Evolutionary conservation across 1,140 invertebrate genomes (phyloP).

Genomic region (Zelostemma sp.): DNA sequence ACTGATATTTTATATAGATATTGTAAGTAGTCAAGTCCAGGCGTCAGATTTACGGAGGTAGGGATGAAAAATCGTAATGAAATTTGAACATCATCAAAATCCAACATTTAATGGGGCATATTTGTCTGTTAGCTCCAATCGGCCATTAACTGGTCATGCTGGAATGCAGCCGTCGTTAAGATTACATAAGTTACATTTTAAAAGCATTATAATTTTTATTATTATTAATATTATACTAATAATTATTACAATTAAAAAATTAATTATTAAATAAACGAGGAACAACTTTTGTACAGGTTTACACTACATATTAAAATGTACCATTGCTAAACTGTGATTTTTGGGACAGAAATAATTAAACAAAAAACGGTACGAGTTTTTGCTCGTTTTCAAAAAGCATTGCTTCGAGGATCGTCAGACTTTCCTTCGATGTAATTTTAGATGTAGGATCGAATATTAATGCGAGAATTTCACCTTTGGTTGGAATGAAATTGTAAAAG

Average conservation of each 20-base stretch:
- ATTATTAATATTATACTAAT: conserved; percentile 22
- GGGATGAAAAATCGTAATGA: conserved; percentile 12
- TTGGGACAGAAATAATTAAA: conserved; percentile 55
- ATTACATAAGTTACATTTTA: conserved; percentile 70
- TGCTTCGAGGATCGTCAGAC: conserved; percentile 6
- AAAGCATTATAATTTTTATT: conserved; percentile 66
- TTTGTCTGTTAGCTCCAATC: conserved; percentile 72
- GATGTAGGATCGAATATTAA: background rate
- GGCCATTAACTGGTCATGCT: conserved; percentile 68
- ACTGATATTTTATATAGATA: too few species aligned
- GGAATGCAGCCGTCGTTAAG: conserved; percentile 70
- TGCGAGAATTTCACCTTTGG: background rate
- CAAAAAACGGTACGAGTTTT: conserved; percentile 18
- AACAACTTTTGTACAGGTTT: conserved; percentile 70
- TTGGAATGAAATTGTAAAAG: background rate
- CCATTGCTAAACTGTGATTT: conserved; percentile 59
- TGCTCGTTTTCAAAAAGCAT: conserved; percentile 19
- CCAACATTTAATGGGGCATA: conserved; percentile 66
- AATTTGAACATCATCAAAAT: conserved; percentile 45
- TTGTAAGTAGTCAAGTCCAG: too few species aligned
- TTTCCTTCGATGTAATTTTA: conserved; percentile 15
- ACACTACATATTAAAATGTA: conserved; percentile 59
- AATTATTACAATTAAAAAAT: conserved; percentile 56
- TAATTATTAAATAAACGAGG: conserved; percentile 63
- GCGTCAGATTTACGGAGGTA: too few species aligned